Base-by-base conservation (phyloP, 2,797 vertebrate species). In the Sebastolobus alascanus region DNA sequence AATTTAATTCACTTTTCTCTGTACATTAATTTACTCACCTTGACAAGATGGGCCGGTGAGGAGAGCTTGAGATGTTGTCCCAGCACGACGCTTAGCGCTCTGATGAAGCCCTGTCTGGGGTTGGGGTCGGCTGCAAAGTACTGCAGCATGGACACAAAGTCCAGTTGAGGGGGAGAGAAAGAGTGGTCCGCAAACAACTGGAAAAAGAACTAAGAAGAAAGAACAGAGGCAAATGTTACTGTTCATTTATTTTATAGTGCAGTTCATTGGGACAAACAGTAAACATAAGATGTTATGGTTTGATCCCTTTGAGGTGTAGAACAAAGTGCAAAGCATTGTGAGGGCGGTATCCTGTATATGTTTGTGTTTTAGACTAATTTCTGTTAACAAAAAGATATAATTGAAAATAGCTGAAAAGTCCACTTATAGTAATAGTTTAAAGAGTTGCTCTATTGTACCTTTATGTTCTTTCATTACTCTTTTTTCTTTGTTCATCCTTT, bases 141-240 rank as follows among this genome's bases (percentile, higher is more conserved):
- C 83, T 96, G 95, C 56, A 99, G 92, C 97, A 97, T 97, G 55
- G 93, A 90, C 6, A 80, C 84, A 43, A 99, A 99, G 91, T 97
- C 90, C 38, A 99, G 90, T 60, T 68, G 90, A 25, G 95, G 84
- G 2, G 95, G 94, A 1, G 91, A 80, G 27, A 79, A 68, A 37
- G 87, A 89, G 52, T 50, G 87, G 90, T 97, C 95, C 1, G 90
- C 96, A 96, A 99, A 98, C 72, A 99, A 71, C 81, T 81, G 90
- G 86, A 98, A 98, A 92, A 98, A 97, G 89, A 98, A 97, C 97
- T 99, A 70, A 14, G 74, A 85, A 60, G 67, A 37, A 54, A 86
- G 18, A 80, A 65, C 6, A 63, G 8, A 84, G 35, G 78, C 1
- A 33, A 31, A 38, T 12, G 22, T 60, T 56, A 43, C 37, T 46